Base-by-base conservation (phyloP, 2,888 invertebrate species). In the Cryptocheilus praepositus region DNA sequence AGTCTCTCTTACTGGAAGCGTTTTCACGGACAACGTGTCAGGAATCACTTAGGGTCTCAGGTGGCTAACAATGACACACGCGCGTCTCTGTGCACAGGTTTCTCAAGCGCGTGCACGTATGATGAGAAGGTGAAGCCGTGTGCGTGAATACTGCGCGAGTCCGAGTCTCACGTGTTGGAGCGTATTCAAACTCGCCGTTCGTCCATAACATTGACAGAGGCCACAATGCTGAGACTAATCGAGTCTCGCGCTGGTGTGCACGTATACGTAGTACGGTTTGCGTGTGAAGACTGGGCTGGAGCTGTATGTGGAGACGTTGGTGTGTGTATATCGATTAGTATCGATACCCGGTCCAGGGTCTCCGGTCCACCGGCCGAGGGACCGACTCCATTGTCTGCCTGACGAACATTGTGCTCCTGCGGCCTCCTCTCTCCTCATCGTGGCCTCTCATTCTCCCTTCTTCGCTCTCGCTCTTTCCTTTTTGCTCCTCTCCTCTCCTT, bases 201-300 rank as follows among this genome's bases (percentile, higher is more conserved):
- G 71, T 59, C 73, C 74, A 63, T 76, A 72, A 81, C 81, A 80
- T 77, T 82, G 81, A 81, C 63, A 79, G 75, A 60, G 65, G 61
- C 74, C 72, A 83, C 82, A 83, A 83, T 80, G 77, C 77, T 70
- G 70, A 74, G 82, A 81, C 84, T 83, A 84, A 84, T 84, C 83
- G 83, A 84, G 81, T 77, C 76, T 70, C 76, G 61, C 77, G 64
- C 69, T 73, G 78, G 36, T 11, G 36, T 36, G 36, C 36, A 36
- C 74, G 67, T 73, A 62, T 56, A 68, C 49, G 36, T 61, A 51
- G 28, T 55, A 21, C 55, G 44, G 61, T 36, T 25, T 8, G 45
- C 57, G 43, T 43, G 52, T 45, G 56, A 36, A 15, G 19, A 36
- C 54, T 28, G 36, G 53, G 44, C 52, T 16, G 60, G 55, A 63